A percentile compares a stretch with the other conserved stretches of the same genome.
Conservation (phyloP, 2,888 invertebrate species). For the Brenthis ino region DNA sequence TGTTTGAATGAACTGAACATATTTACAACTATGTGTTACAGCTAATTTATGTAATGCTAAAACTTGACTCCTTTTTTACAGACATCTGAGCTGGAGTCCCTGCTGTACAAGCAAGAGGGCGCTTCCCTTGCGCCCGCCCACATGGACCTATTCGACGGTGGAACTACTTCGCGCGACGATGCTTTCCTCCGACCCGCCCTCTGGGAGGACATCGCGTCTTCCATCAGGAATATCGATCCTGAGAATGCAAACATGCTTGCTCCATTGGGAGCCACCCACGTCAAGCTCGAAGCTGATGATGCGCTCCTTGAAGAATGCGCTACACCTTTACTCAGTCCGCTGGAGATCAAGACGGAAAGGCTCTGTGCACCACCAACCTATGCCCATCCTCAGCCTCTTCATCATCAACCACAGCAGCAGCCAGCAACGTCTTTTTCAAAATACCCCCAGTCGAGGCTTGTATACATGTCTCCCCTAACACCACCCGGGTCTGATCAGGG, state of each 20-base stretch:
- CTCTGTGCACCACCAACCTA: slow-evolving; percentile 82
- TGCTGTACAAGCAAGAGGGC: slow-evolving; percentile 90
- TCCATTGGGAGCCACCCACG: slow-evolving; percentile 85
- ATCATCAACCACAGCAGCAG: slow-evolving; percentile 57
- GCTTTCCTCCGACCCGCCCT: slow-evolving; percentile 93
- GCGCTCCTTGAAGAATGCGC: slow-evolving; percentile 83
- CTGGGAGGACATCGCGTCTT: slow-evolving; percentile 96
- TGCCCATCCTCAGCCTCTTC: slow-evolving; percentile 54
- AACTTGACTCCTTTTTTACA: slow-evolving; percentile 55
- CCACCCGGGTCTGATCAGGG: slow-evolving; percentile 95
- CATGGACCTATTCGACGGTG: slow-evolving; percentile 81
- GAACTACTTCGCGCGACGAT: slow-evolving; percentile 87
- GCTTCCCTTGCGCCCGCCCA: slow-evolving; percentile 84
- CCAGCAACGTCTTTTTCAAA: slow-evolving; percentile 68
- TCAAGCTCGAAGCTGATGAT: slow-evolving; percentile 89
- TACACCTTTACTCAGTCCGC: slow-evolving; percentile 88
- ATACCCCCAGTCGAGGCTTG: slow-evolving; percentile 74
- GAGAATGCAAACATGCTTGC: slow-evolving; percentile 94
- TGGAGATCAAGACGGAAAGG: slow-evolving; percentile 91
- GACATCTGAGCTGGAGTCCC: slow-evolving; percentile 90
- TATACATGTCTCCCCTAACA: slow-evolving; percentile 93
- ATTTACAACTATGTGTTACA: no score
- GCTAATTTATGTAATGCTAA: not conserved
- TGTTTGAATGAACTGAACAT: slow-evolving; percentile 19
- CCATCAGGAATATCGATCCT: slow-evolving; percentile 94